Conservation (phyloP, 1,140 invertebrate species). For the Zaprionus lachaisei region DNA sequence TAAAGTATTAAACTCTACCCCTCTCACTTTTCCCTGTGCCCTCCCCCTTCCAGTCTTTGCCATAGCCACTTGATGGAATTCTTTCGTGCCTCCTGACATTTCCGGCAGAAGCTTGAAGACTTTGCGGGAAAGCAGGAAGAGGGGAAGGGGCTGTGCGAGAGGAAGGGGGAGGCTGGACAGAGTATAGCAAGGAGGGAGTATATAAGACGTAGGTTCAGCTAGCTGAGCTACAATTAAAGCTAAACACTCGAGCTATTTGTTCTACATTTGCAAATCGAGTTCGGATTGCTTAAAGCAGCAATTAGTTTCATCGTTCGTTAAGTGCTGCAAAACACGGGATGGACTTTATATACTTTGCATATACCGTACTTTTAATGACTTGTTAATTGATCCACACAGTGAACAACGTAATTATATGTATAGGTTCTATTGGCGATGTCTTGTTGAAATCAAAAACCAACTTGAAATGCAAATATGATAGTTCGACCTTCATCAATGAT, state of each 20-base stretch:
- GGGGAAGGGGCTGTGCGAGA: neutral
- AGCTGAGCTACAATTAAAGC: conserved; percentile 18
- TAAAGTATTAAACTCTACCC: neutral
- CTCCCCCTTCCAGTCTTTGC: neutral
- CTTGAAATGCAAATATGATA: too few species aligned
- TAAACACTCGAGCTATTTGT: conserved; percentile 15
- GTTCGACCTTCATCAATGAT: too few species aligned
- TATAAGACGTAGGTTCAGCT: neutral
- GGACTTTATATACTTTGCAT: neutral
- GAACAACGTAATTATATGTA: too few species aligned
- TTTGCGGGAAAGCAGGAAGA: conserved; percentile 10
- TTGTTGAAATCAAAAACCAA: too few species aligned
- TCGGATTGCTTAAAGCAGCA: conserved; percentile 4
- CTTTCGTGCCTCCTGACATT: conserved; percentile 66
- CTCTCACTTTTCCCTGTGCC: too few species aligned
- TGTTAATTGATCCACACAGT: too few species aligned
- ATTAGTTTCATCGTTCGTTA: neutral
- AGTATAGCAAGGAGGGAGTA: neutral
- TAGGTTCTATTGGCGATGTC: too few species aligned
- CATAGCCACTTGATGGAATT: conserved; percentile 56
- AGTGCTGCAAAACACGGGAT: conserved; percentile 8
- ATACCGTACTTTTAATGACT: too few species aligned
- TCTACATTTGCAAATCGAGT: neutral
- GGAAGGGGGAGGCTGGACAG: neutral
- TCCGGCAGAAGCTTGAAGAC: conserved; percentile 49